Conservation (phyloP, 2,113 vertebrate species). For the Hoplias malabaricus region DNA sequence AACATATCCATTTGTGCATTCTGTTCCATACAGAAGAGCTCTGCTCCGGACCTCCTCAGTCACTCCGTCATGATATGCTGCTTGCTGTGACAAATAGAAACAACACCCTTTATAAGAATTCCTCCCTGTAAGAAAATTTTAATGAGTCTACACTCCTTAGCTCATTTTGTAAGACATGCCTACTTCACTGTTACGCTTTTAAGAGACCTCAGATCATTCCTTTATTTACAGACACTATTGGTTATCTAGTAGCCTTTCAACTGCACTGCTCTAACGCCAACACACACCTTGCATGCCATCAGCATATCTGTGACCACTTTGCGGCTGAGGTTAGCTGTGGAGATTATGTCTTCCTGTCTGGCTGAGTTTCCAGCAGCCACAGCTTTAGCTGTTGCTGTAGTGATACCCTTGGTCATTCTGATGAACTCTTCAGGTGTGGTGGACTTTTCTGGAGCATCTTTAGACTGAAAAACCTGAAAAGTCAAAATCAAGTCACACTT, state of each 20-base stretch:
- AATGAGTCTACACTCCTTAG: no score
- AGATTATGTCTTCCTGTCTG: slow-evolving; percentile 93
- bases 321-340: slow-evolving; percentile 95
- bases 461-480: slow-evolving; percentile 88
- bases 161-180: no score
- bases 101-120: no score
- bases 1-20: slow-evolving; percentile 88
- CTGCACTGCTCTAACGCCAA: no score
- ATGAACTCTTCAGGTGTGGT: slow-evolving; percentile 94
- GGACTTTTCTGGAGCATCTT: slow-evolving; percentile 85
- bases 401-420: slow-evolving; percentile 98
- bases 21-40: slow-evolving; percentile 84
- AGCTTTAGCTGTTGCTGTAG: slow-evolving; percentile 93
- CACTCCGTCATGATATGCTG: slow-evolving; percentile 88
- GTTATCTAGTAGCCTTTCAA: no score
- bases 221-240: no score
- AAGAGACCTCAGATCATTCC: no score
- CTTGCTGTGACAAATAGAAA: slow-evolving; percentile 79
- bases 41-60: slow-evolving; percentile 78
- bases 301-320: slow-evolving; percentile 95
- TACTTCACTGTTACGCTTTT: no score
- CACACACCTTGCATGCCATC: slow-evolving; percentile 80
- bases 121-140: no score
- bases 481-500: background rate
- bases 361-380: slow-evolving; percentile 95